A percentile compares a stretch with the other conserved stretches of the same genome.
These are phyloP conservation scores for Diaperis boleti DNA, from an alignment of 2,888 invertebrate genomes.

Conservation along the genomic window DNA sequence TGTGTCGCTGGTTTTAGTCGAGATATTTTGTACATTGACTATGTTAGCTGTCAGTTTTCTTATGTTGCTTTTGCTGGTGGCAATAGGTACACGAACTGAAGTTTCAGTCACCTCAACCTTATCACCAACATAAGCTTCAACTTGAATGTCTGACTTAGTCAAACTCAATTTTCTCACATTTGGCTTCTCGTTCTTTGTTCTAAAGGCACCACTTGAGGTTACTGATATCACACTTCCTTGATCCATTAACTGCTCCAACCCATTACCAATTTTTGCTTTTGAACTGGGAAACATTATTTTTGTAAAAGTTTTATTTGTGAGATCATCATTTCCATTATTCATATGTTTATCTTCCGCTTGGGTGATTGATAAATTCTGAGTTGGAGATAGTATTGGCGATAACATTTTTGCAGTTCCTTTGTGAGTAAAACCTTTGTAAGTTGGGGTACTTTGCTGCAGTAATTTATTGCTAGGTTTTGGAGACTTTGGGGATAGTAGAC, in stretches of 20 bases:
- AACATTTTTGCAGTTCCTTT: conserved; percentile 42
- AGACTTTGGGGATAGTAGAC: conserved; percentile 40
- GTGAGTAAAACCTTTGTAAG: conserved; percentile 14
- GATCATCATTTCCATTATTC: conserved; percentile 64
- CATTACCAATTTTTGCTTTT: conserved; percentile 63
- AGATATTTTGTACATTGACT: conserved; percentile 58
- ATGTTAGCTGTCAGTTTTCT: conserved; percentile 60
- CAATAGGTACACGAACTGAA: background rate
- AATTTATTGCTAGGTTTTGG: conserved; percentile 34
- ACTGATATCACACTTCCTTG: conserved; percentile 78
- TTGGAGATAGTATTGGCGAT: conserved; percentile 64
- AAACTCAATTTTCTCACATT: conserved; percentile 70
- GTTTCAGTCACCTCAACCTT: conserved; percentile 60
- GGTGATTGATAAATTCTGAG: conserved; percentile 62
- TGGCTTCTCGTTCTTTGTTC: conserved; percentile 53
- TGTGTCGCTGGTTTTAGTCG: conserved; percentile 13
- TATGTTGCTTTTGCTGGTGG: conserved; percentile 25
- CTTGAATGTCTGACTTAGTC: conserved; percentile 77
- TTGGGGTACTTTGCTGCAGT: conserved; percentile 19
- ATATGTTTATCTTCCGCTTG: conserved; percentile 48
- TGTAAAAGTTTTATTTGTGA: conserved; percentile 70
- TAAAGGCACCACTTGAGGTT: conserved; percentile 77
- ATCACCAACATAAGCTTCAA: conserved; percentile 67
- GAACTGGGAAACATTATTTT: conserved; percentile 65
- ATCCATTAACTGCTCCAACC: conserved; percentile 67